phyloP scores from a whole-genome alignment of 2,113 vertebrate species.

The Heteronetta atricapilla region DNA sequence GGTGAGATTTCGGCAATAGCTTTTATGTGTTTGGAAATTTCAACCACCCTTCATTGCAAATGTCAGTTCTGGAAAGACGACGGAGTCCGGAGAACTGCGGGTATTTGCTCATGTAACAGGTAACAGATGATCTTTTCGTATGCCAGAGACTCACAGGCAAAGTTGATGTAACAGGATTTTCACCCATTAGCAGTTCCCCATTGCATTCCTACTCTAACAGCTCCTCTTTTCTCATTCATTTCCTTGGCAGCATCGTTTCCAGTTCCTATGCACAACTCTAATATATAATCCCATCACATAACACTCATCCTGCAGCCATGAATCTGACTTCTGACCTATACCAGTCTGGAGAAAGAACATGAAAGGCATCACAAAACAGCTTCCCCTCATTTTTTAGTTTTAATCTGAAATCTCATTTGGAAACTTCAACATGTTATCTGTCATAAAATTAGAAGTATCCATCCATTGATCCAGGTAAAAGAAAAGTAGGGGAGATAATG shows the following conservation, averaged over 20 bases:
- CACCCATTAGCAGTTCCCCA: not conserved
- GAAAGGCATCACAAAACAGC: not conserved
- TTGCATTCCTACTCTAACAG: not conserved
- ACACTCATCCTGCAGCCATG: not conserved
- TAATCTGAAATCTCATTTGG: not conserved
- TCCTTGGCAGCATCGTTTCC: not conserved
- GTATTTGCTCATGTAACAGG: not conserved
- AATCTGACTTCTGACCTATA: not conserved
- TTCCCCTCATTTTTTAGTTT: not conserved
- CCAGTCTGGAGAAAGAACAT: not conserved
- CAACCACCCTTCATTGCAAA: not conserved
- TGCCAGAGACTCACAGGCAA: not conserved
- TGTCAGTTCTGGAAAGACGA: not conserved
- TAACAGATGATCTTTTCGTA: not conserved
- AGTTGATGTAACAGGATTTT: not conserved
- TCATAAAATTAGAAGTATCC: not conserved
- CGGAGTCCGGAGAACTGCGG: not conserved
- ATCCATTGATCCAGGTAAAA: not conserved
- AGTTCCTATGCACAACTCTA: not conserved
- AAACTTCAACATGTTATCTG: not conserved
- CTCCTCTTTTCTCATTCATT: not conserved
- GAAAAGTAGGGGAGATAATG: not conserved
- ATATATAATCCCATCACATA: not conserved
- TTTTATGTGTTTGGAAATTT: not conserved
- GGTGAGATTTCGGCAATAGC: not conserved